A percentile compares a stretch with the other conserved stretches of the same genome.
These are phyloP conservation scores for Eutolmus rufibarbis DNA, from an alignment of 2,888 invertebrate genomes.

Conservation along the genomic window DNA sequence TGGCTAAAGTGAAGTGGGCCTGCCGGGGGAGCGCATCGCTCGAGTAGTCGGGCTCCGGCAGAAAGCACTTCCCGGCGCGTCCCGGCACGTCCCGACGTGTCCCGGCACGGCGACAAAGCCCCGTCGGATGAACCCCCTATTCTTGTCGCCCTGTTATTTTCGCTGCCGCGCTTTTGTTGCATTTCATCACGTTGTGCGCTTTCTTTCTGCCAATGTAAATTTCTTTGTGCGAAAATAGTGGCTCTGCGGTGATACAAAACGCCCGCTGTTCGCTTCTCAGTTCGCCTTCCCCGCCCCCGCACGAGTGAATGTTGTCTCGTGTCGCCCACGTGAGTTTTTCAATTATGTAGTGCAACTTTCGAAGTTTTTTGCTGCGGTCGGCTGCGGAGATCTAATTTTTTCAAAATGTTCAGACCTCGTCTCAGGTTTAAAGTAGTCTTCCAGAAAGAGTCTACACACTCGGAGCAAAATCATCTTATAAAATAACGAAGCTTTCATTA, in stretches of 20 bases:
- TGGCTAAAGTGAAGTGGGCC: not conserved
- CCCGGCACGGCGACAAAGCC: not conserved
- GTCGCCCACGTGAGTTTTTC: not conserved
- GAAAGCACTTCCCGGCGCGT: not conserved
- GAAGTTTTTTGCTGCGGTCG: not conserved
- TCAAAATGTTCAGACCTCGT: not conserved
- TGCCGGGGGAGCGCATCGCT: not conserved
- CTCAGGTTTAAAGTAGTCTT: not conserved
- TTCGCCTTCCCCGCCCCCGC: not conserved
- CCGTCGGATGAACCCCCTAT: not conserved
- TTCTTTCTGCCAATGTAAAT: not conserved
- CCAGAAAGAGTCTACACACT: not conserved
- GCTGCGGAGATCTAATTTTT: not conserved
- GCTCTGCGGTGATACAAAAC: slow-evolving; percentile 11
- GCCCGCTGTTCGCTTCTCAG: not conserved
- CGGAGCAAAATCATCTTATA: too few relatives aligned
- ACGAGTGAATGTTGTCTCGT: not conserved
- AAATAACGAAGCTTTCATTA: too few relatives aligned
- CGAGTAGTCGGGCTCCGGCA: not conserved
- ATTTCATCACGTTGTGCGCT: not conserved
- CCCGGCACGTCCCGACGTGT: not conserved
- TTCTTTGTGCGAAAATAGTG: slow-evolving; percentile 23
- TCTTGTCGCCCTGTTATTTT: slow-evolving; percentile 3
- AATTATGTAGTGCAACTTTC: not conserved
- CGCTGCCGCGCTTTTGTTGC: not conserved